Evolutionary conservation across 2,888 invertebrate species (phyloP).

Genomic region (Mythimna impura): DNA sequence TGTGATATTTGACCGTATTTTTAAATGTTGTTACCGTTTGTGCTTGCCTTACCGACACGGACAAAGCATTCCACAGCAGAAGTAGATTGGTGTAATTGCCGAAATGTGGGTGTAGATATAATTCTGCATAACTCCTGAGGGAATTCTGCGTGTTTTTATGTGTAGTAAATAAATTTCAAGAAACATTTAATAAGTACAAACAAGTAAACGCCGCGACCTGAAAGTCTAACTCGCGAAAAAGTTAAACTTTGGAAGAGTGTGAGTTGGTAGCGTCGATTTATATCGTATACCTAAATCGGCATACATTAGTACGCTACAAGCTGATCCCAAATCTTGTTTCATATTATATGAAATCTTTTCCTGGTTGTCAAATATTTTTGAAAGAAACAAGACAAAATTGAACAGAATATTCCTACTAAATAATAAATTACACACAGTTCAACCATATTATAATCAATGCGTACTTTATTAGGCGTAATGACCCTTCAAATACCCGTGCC

Average conservation of each 20-base stretch:
- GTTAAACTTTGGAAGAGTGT: neutral
- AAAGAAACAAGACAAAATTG: neutral
- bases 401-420: neutral
- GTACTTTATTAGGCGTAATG: slow-evolving; percentile 44
- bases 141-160: too few relatives aligned
- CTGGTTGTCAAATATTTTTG: too few relatives aligned
- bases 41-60: too few relatives aligned
- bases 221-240: neutral
- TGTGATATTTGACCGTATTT: too few relatives aligned
- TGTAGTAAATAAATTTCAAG: too few relatives aligned
- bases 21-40: too few relatives aligned
- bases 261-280: neutral
- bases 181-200: neutral
- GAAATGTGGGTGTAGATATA: too few relatives aligned
- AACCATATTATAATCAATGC: slow-evolving; percentile 21
- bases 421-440: slow-evolving; percentile 3
- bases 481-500: slow-evolving; percentile 26
- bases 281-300: neutral
- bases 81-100: too few relatives aligned
- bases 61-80: too few relatives aligned
- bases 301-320: too few relatives aligned
- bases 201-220: neutral
- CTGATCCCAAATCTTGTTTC: neutral
- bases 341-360: neutral
- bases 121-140: too few relatives aligned